Conservation (phyloP, 1,140 invertebrate genomes). For the Drosophila melanica region DNA sequence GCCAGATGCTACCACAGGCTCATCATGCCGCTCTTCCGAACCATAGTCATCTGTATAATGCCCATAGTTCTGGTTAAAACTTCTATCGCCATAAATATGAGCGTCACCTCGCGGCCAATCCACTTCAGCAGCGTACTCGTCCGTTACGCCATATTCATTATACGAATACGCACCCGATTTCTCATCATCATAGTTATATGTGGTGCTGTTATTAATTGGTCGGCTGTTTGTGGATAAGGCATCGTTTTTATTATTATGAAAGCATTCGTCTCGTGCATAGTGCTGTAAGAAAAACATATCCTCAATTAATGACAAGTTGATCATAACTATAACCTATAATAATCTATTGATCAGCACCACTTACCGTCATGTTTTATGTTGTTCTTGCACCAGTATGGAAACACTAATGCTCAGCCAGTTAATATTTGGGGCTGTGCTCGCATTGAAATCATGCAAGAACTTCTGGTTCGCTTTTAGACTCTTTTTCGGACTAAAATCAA, state of each 20-base stretch:
- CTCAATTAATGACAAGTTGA: neutral
- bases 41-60: neutral
- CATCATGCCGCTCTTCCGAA: neutral
- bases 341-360: neutral
- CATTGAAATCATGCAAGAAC: conserved; percentile 17
- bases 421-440: conserved; percentile 20
- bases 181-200: conserved; percentile 76
- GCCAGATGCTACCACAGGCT: no score
- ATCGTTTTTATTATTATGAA: conserved; percentile 87
- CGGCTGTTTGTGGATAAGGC: conserved; percentile 96
- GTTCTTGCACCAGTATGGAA: conserved; percentile 18
- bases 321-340: no score
- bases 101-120: neutral
- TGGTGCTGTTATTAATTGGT: conserved; percentile 87
- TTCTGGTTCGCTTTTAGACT: neutral
- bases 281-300: conserved; percentile 56
- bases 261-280: conserved; percentile 84
- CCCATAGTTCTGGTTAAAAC: conserved; percentile 35
- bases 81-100: conserved; percentile 10
- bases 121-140: neutral
- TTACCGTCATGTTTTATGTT: conserved; percentile 67
- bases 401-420: neutral
- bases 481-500: conserved; percentile 2
- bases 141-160: conserved; percentile 10
- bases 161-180: neutral